Percentiles rank a stretch among this genome's conserved stretches.
These are phyloP conservation scores for Allacma fusca DNA, from an alignment of 2,888 invertebrate genomes.

Conservation along the genomic window DNA sequence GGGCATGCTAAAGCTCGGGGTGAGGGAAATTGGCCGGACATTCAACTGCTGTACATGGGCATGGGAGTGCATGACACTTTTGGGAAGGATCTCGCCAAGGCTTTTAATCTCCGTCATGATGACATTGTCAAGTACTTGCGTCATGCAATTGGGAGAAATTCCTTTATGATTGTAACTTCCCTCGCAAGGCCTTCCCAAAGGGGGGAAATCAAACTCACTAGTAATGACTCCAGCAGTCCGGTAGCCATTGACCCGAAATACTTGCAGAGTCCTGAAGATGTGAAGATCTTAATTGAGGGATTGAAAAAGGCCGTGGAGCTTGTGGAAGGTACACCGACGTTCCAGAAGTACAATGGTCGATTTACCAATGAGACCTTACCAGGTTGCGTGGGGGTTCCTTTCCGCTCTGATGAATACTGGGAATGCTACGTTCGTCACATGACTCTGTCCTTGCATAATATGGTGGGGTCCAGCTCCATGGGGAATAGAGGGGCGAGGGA, in stretches of 20 bases:
- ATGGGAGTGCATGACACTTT: constrained; percentile 46
- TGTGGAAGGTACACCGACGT: constrained; percentile 50
- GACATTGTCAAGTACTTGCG: constrained; percentile 46
- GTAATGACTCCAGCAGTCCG: constrained; percentile 38
- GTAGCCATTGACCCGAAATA: constrained; percentile 54
- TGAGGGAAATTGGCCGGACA: constrained; percentile 52
- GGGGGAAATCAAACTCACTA: constrained; percentile 48
- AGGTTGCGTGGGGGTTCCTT: constrained; percentile 62
- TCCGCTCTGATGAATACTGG: constrained; percentile 72
- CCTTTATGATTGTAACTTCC: constrained; percentile 49
- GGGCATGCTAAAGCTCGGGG: constrained; percentile 49
- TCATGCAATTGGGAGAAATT: constrained; percentile 48
- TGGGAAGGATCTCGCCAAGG: constrained; percentile 46
- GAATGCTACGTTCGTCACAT: constrained; percentile 71
- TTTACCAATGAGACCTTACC: constrained; percentile 50
- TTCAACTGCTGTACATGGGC: constrained; percentile 49
- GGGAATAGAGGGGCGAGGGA: constrained; percentile 67
- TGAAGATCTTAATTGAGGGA: constrained; percentile 49
- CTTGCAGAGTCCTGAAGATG: constrained; percentile 52
- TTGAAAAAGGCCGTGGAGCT: constrained; percentile 53
- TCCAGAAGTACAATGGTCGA: constrained; percentile 43
- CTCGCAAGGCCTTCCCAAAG: constrained; percentile 49
- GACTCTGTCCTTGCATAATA: constrained; percentile 76
- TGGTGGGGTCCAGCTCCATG: constrained; percentile 75
- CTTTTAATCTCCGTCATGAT: constrained; percentile 49